phyloP scores from a whole-genome alignment of 2,113 vertebrate genomes.

The Otocyon megalotis region DNA sequence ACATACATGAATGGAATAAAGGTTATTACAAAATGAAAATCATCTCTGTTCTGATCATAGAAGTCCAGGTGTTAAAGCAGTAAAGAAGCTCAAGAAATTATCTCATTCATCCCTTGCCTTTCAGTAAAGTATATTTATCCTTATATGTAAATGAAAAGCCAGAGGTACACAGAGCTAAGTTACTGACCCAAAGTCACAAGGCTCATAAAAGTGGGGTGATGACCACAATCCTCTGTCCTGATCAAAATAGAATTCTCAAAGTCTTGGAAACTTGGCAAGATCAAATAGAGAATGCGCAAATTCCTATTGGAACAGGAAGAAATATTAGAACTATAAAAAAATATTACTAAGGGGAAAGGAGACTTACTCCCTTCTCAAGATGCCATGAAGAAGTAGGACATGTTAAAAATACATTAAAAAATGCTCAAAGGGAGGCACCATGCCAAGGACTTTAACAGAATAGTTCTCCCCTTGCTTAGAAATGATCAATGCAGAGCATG shows the following conservation, averaged over 20 bases:
- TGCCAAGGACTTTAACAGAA: conserved; percentile 68
- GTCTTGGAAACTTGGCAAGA: conserved; percentile 58
- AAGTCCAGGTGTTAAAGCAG: background rate
- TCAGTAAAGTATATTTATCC: background rate
- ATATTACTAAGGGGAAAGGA: conserved; percentile 35
- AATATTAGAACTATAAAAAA: conserved; percentile 71
- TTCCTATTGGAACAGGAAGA: conserved; percentile 62
- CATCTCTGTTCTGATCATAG: background rate
- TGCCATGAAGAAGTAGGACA: conserved; percentile 60
- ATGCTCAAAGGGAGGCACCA: conserved; percentile 20
- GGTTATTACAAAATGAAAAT: conserved; percentile 9
- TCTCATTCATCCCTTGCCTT: background rate
- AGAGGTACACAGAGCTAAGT: background rate
- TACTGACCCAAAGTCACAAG: background rate
- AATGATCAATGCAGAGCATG: background rate
- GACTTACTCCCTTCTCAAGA: conserved; percentile 56
- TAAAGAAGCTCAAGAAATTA: background rate
- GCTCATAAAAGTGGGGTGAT: background rate
- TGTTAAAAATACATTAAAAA: conserved; percentile 55
- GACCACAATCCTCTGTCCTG: conserved; percentile 24
- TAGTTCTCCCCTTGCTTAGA: conserved; percentile 16
- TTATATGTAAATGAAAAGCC: background rate
- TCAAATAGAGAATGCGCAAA: conserved; percentile 41
- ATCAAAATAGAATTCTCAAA: conserved; percentile 50
- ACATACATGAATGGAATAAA: conserved; percentile 22